These are phyloP conservation scores for Pseudorasbora parva DNA, from an alignment of 2,113 vertebrate genomes.

Conservation along the genomic window DNA sequence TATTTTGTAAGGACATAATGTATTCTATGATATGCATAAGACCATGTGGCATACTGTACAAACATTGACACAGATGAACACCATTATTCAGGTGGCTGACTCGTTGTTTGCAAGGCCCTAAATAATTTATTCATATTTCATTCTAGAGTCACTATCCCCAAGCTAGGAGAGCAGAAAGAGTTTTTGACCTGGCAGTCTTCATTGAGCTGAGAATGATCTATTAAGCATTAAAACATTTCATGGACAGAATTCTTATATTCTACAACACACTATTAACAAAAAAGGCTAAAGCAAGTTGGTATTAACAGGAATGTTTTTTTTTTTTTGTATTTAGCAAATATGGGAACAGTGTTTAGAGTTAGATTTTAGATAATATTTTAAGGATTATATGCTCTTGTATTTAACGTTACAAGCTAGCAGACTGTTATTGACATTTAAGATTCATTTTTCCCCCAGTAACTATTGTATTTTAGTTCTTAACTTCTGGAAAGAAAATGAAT, in stretches of 20 bases:
- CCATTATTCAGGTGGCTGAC: slow-evolving; percentile 44
- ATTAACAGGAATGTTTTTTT: too few species aligned
- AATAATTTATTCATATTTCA: slow-evolving; percentile 37
- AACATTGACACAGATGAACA: slow-evolving; percentile 43
- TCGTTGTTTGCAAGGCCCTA: slow-evolving; percentile 16
- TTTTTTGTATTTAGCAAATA: too few species aligned
- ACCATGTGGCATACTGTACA: slow-evolving; percentile 25
- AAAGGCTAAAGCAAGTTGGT: too few species aligned
- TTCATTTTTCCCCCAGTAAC: too few species aligned
- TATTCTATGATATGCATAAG: slow-evolving; percentile 37
- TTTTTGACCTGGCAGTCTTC: neutral
- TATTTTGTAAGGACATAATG: slow-evolving; percentile 17
- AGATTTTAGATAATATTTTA: too few species aligned
- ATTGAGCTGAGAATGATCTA: slow-evolving; percentile 8
- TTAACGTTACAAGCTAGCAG: too few species aligned
- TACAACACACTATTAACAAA: neutral
- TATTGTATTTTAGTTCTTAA: too few species aligned
- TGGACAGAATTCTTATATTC: neutral
- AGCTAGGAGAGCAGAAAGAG: neutral
- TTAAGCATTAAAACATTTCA: neutral
- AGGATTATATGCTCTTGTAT: too few species aligned
- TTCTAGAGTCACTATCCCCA: neutral
- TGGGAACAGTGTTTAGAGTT: too few species aligned
- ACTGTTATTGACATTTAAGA: too few species aligned
- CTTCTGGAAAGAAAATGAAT: too few species aligned